Percentiles rank a stretch among this genome's conserved stretches.
phyloP scores from a whole-genome alignment of 2,888 invertebrate species.

The Leistus spinibarbis region DNA sequence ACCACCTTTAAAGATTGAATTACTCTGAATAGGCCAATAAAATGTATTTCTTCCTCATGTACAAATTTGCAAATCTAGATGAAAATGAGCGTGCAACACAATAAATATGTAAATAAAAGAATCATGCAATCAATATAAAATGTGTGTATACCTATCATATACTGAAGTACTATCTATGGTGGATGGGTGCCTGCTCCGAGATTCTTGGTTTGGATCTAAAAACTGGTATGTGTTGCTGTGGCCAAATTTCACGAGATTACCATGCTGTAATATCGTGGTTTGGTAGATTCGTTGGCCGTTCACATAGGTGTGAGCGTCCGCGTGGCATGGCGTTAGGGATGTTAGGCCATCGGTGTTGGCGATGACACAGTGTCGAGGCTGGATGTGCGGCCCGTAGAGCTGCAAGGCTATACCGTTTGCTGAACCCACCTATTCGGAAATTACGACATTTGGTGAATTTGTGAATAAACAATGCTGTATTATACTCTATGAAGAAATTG shows the following conservation, averaged over 20 bases:
- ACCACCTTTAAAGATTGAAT: no score
- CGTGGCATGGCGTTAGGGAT: conserved; percentile 89
- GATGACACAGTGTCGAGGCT: conserved; percentile 93
- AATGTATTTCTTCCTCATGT: not conserved
- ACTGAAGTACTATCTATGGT: conserved; percentile 69
- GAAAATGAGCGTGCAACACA: not conserved
- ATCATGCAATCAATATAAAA: not conserved
- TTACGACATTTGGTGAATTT: not conserved
- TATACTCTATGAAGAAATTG: no score
- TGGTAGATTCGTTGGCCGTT: conserved; percentile 92
- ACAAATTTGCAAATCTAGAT: not conserved
- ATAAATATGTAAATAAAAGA: not conserved
- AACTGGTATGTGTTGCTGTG: conserved; percentile 86
- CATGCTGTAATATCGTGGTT: conserved; percentile 90
- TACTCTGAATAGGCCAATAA: no score
- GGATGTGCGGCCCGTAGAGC: conserved; percentile 88
- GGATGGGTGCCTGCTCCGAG: conserved; percentile 76
- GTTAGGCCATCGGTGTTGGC: conserved; percentile 90
- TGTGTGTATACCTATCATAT: conserved; percentile 76
- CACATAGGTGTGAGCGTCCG: conserved; percentile 93
- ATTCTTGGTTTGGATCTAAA: conserved; percentile 82
- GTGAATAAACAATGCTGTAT: no score
- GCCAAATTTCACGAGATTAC: conserved; percentile 83
- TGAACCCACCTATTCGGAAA: conserved; percentile 66
- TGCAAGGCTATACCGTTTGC: conserved; percentile 81